Percentiles rank a stretch among this genome's conserved stretches.
These are phyloP conservation scores for Pterocles orientalis DNA, from an alignment of 2,113 vertebrate species.

Conservation along the genomic window DNA sequence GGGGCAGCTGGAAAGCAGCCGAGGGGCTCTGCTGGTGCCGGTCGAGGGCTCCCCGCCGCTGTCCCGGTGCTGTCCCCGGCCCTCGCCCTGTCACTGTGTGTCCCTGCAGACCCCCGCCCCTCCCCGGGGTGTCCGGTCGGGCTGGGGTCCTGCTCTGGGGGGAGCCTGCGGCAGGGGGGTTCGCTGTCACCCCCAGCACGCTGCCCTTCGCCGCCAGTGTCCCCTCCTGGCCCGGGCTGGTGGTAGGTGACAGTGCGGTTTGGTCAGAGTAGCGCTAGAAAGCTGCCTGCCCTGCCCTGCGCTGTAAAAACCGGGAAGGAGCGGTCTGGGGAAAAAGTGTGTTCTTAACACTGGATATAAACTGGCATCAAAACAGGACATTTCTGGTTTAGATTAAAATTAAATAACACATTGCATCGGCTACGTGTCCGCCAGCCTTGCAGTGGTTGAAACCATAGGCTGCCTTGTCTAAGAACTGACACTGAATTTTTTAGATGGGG, in stretches of 20 bases:
- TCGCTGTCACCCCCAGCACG: background rate
- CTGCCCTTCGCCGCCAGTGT: too few species aligned
- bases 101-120: background rate
- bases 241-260: too few species aligned
- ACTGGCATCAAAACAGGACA: rapidly evolving
- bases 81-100: background rate
- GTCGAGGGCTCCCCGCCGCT: background rate
- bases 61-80: too few species aligned
- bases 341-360: background rate
- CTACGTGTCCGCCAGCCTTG: too few species aligned
- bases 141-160: background rate
- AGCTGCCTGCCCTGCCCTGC: background rate
- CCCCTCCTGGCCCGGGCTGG: background rate
- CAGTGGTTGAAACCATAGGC: rapidly evolving
- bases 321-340: rapidly evolving
- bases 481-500: rapidly evolving
- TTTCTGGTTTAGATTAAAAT: background rate
- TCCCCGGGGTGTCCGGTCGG: too few species aligned
- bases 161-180: background rate
- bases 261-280: rapidly evolving
- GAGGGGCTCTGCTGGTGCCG: background rate
- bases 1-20: background rate
- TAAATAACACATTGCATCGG: rapidly evolving
- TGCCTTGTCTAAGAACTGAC: background rate
- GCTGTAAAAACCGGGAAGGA: rapidly evolving